Evolutionary conservation across 2,888 invertebrate species (phyloP).

Genomic region (Spodoptera exigua): DNA sequence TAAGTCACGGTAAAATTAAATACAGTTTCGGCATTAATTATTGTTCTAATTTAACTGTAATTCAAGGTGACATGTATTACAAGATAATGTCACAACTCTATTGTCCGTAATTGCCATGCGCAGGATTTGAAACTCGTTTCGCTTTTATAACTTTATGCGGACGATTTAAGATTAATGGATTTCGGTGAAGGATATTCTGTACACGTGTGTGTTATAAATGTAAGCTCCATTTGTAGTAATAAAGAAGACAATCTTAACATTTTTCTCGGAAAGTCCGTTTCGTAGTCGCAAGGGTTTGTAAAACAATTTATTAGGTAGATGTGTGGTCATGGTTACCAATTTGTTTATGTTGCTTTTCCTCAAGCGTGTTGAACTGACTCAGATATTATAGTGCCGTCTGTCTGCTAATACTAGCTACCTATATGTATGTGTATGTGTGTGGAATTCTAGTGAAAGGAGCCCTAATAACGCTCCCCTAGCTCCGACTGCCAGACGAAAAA

Average conservation of each 20-base stretch:
- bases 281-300: constrained; percentile 24
- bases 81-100: constrained; percentile 24
- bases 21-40: constrained; percentile 9
- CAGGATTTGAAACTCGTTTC: constrained; percentile 6
- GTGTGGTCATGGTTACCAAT: constrained; percentile 25
- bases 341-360: constrained; percentile 4
- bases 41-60: constrained; percentile 23
- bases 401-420: constrained; percentile 5
- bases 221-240: constrained; percentile 4
- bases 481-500: constrained; percentile 33
- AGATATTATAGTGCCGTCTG: constrained; percentile 16
- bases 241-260: constrained; percentile 7
- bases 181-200: constrained; percentile 28
- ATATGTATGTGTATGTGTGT: constrained; percentile 5
- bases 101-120: constrained; percentile 11
- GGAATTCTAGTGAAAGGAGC: constrained; percentile 21
- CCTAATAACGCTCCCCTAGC: constrained; percentile 23
- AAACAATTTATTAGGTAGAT: constrained; percentile 35
- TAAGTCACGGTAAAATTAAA: too few relatives aligned
- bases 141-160: background rate
- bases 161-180: constrained; percentile 12
- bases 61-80: constrained; percentile 25
- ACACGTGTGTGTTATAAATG: constrained; percentile 15
- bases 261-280: constrained; percentile 33
- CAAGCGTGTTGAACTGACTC: constrained; percentile 4